Evolutionary conservation across 1,140 invertebrate species (phyloP).

Genomic region (Ctenoplectra terminalis): DNA sequence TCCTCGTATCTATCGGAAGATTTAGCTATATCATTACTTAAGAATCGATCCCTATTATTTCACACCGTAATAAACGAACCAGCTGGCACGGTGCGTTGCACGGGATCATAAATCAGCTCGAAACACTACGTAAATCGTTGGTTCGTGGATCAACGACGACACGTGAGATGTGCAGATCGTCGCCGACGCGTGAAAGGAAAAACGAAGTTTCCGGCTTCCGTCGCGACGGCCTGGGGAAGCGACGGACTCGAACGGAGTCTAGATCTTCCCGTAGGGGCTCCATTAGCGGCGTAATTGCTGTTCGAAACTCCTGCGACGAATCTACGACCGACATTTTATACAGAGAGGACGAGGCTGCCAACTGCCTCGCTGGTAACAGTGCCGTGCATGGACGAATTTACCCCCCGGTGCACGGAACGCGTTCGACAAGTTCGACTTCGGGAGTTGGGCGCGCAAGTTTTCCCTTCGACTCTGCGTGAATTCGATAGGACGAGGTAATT

Average conservation of each 20-base stretch:
- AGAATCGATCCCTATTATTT: slow-evolving; percentile 13
- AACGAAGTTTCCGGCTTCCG: slow-evolving; percentile 53
- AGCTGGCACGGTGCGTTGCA: background rate
- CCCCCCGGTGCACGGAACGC: background rate
- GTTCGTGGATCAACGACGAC: slow-evolving; percentile 49
- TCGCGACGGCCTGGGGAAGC: slow-evolving; percentile 32
- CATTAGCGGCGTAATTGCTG: slow-evolving; percentile 79
- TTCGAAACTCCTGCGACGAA: slow-evolving; percentile 77
- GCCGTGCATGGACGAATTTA: slow-evolving; percentile 29
- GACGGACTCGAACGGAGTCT: slow-evolving; percentile 65
- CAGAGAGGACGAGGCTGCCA: slow-evolving; percentile 36
- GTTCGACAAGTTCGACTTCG: background rate
- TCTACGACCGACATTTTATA: slow-evolving; percentile 70
- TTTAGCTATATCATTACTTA: background rate
- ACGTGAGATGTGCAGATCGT: background rate
- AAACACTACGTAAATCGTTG: slow-evolving; percentile 48
- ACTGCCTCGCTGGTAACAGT: slow-evolving; percentile 26
- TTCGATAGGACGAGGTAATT: background rate
- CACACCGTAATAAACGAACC: slow-evolving; percentile 29
- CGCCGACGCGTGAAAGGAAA: slow-evolving; percentile 25
- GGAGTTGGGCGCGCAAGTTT: background rate
- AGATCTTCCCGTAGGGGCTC: slow-evolving; percentile 71
- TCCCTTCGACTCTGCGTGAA: background rate
- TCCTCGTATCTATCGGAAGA: background rate
- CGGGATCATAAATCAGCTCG: slow-evolving; percentile 38